A percentile compares a stretch with the other conserved stretches of the same genome.
Evolutionary conservation across 2,113 vertebrate species (phyloP).

Genomic region (Megaceryle maxima): DNA sequence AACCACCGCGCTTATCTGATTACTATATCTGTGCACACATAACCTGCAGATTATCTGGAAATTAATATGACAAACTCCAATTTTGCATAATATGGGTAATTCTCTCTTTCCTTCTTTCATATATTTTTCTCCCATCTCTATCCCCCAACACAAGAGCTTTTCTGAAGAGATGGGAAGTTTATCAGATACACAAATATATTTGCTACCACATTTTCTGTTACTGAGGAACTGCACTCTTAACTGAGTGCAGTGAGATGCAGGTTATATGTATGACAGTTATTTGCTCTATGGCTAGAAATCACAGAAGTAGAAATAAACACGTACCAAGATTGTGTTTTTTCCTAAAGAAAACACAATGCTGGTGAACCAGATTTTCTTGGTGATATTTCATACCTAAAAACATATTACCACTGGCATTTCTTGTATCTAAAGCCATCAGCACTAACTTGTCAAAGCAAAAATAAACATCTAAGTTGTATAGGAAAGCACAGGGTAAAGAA

Average conservation of each 20-base stretch:
- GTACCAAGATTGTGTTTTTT: background rate
- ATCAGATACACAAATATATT: background rate
- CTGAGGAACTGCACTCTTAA: background rate
- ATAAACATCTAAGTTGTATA: background rate
- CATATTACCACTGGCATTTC: background rate
- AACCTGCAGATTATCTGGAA: background rate
- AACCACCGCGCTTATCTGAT: background rate
- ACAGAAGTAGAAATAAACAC: background rate
- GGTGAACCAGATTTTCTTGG: background rate
- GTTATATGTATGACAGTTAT: background rate
- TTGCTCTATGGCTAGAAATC: background rate
- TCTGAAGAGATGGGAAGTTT: background rate
- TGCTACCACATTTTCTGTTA: background rate
- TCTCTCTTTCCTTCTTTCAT: background rate
- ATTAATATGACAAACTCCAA: background rate
- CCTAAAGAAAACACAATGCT: constrained; percentile 6
- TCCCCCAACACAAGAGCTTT: background rate
- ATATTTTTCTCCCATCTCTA: background rate
- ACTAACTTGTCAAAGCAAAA: background rate
- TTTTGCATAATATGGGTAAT: background rate
- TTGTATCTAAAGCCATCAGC: background rate
- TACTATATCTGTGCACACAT: background rate
- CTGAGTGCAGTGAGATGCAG: background rate
- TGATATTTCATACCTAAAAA: background rate
- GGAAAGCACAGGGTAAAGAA: background rate